Evolutionary conservation across 92 coral and sea anemone species (phyloP), one percentile per base, ranked within the genome.

Genomic region (Palythoa caribaeorum): DNA sequence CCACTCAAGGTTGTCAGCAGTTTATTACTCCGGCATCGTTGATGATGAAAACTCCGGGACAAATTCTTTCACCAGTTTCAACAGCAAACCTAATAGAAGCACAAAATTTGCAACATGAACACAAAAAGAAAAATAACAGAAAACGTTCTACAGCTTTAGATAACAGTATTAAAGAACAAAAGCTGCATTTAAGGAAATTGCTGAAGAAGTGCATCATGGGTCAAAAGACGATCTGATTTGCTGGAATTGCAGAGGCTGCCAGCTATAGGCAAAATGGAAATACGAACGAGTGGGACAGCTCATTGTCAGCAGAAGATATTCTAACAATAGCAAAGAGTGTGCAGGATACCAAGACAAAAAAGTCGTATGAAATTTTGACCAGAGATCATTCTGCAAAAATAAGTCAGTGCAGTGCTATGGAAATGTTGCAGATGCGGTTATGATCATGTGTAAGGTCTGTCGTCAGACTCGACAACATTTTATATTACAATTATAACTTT

Each of bases 291-390:
- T 76, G 84, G 77, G 78, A 87, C 44, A 84, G 89, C 10, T 44
- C 51, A 21, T 66, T 87, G 72, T 19, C 89, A 38, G 66, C 84
- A 6, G 52, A 87, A 35, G 89, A 87, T 63, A 63, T 87, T 87
- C 84, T 16, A 77, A 39, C 77, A 72, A 72, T 74, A 53, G 83
- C 60, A 57, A 4, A 86, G 55, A 62, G 7, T 0, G 75, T 73
- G 10, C 73, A 77, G 1, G 53, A 77, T 65, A 47, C 84, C 6
- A 5, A 62, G 16, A 87, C 17, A 44, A 87, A 81, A 50, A 87
- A 63, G 83, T 60, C 77, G 57, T 87, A 87, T 87, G 90, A 78
- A 73, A 14, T 68, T 3, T 21, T 87, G 11, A 35, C 74, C 0
- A 10, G 16, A 40, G 54, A 87, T 11, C 70, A 68, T 68, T 73